Evolutionary conservation across 2,888 invertebrate genomes (phyloP).

Genomic region (Erannis defoliaria): DNA sequence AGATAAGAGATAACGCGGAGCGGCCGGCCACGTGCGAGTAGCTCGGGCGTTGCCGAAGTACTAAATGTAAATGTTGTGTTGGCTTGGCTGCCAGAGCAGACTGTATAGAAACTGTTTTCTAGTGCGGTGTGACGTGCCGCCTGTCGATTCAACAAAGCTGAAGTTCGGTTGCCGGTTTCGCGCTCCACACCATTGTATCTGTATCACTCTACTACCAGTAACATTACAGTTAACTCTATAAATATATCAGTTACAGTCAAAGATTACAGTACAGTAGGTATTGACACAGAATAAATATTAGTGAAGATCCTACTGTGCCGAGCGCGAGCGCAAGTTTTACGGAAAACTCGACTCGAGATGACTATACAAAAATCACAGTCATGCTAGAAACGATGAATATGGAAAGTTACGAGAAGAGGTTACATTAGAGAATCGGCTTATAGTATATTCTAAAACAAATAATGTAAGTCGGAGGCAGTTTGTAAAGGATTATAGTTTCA

Average conservation of each 20-base stretch:
- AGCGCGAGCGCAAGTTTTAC: neutral
- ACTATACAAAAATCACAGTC: conserved; percentile 14
- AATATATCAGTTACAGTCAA: too few species aligned
- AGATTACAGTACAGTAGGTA: conserved; percentile 2
- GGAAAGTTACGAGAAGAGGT: conserved; percentile 20
- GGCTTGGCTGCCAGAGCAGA: too few species aligned
- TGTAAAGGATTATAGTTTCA: conserved; percentile 20
- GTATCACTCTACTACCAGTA: conserved; percentile 2
- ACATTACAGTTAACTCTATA: conserved; percentile 14
- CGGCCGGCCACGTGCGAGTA: conserved; percentile 38
- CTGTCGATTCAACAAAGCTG: conserved; percentile 1
- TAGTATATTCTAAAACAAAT: conserved; percentile 18
- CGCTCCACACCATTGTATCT: conserved; percentile 12
- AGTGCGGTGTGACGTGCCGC: neutral
- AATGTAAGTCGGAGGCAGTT: conserved; percentile 29
- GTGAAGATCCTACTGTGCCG: neutral
- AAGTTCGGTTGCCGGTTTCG: neutral
- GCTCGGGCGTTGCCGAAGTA: conserved; percentile 58
- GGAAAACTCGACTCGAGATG: neutral
- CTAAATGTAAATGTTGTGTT: too few species aligned
- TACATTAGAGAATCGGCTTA: conserved; percentile 7
- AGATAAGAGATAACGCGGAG: conserved; percentile 38
- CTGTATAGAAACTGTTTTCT: too few species aligned
- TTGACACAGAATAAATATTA: conserved; percentile 2
- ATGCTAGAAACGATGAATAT: conserved; percentile 18